Evolutionary conservation across 2,888 invertebrate species (phyloP).

Genomic region (Catocala fraxini): DNA sequence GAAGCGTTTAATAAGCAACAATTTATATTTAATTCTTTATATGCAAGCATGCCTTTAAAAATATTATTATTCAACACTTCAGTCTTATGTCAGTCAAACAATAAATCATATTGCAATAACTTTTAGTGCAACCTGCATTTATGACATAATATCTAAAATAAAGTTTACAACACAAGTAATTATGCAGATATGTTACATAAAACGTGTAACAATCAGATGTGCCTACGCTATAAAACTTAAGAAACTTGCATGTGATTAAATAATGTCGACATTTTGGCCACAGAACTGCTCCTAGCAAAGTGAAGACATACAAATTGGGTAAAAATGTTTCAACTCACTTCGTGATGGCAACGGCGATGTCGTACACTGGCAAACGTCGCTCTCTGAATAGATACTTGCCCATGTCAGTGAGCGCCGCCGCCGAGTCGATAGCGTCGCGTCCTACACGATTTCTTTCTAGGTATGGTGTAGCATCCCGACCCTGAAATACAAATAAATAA

Average conservation of each 20-base stretch:
- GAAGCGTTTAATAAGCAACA: no score
- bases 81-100: no score
- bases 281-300: not conserved
- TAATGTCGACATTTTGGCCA: slow-evolving; percentile 3
- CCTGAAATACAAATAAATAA: slow-evolving; percentile 84
- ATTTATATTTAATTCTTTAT: no score
- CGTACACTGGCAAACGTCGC: slow-evolving; percentile 97
- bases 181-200: slow-evolving; percentile 11
- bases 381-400: slow-evolving; percentile 98
- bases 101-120: no score
- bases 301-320: slow-evolving; percentile 2
- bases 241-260: not conserved
- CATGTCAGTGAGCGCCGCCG: slow-evolving; percentile 98
- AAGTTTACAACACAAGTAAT: slow-evolving; percentile 20
- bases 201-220: slow-evolving; percentile 3
- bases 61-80: no score
- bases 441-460: slow-evolving; percentile 97
- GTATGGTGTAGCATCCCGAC: slow-evolving; percentile 97
- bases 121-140: no score
- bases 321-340: slow-evolving; percentile 90
- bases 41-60: no score
- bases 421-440: slow-evolving; percentile 97
- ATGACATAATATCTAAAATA: not conserved
- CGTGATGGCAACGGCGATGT: slow-evolving; percentile 98
- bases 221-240: slow-evolving; percentile 1